Evolutionary conservation across 2,113 vertebrate species (phyloP).

Genomic region (Crotalus viridis): DNA sequence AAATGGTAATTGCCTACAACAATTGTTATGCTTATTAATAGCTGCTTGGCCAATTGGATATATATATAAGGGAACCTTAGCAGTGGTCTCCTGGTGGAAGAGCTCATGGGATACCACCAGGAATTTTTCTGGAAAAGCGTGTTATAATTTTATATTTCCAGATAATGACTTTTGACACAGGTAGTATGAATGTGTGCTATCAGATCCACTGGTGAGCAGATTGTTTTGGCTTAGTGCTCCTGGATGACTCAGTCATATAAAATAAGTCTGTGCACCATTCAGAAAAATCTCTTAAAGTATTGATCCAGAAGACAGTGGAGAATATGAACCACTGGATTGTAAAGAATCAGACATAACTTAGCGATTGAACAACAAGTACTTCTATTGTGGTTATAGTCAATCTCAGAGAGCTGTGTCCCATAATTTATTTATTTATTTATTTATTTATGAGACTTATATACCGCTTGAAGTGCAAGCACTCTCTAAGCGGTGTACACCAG

Average conservation of each 20-base stretch:
- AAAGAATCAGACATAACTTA: background rate
- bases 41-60: background rate
- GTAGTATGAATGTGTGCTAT: background rate
- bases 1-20: background rate
- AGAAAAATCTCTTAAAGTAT: background rate
- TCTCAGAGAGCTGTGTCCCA: background rate
- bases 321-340: background rate
- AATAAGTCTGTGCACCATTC: background rate
- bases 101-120: background rate
- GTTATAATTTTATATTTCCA: background rate
- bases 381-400: background rate
- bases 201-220: background rate
- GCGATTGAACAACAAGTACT: background rate
- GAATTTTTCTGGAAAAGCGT: background rate
- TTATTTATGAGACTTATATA: no score
- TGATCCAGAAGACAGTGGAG: background rate
- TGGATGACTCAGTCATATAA: background rate
- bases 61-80: background rate
- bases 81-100: background rate
- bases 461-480: no score
- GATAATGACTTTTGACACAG: background rate
- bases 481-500: no score
- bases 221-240: background rate
- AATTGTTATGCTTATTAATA: background rate
- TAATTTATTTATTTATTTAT: background rate